phyloP scores from a whole-genome alignment of 2,888 invertebrate species.

The Lomographa bimaculata region DNA sequence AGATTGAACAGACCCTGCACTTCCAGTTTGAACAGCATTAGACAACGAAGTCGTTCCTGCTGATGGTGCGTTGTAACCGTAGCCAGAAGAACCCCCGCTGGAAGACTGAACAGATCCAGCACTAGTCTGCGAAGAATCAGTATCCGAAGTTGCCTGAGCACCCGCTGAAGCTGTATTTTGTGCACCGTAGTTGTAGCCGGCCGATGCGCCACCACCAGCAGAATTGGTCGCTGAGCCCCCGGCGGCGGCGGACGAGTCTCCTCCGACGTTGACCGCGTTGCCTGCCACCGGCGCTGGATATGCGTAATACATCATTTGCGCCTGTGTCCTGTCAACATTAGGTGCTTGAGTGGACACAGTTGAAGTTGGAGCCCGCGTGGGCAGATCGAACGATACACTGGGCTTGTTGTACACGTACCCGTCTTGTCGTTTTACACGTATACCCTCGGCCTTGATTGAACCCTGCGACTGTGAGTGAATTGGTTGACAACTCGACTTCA shows the following conservation, averaged over 20 bases:
- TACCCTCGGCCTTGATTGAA: conserved; percentile 27
- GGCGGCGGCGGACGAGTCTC: conserved; percentile 22
- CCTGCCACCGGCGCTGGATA: conserved; percentile 59
- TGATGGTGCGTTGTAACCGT: conserved; percentile 36
- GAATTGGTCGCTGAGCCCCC: conserved; percentile 22
- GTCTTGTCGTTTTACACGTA: conserved; percentile 63
- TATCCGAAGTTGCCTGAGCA: conserved; percentile 14
- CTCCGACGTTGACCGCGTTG: conserved; percentile 36
- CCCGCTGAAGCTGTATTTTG: conserved; percentile 23
- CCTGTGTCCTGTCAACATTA: conserved; percentile 65
- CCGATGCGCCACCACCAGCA: conserved; percentile 18
- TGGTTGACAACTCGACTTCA: conserved; percentile 28
- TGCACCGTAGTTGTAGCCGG: conserved; percentile 49
- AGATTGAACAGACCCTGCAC: conserved; percentile 11
- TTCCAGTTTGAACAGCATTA: conserved; percentile 11
- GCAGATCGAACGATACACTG: conserved; percentile 67
- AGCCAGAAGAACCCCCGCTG: conserved; percentile 35
- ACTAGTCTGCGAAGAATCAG: conserved; percentile 16
- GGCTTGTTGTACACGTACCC: conserved; percentile 76
- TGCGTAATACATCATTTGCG: conserved; percentile 73
- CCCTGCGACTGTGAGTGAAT: conserved; percentile 5
- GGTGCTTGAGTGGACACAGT: conserved; percentile 60
- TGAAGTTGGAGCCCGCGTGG: conserved; percentile 47
- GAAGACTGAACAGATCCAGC: conserved; percentile 16
- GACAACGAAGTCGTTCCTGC: conserved; percentile 10